phyloP scores from a whole-genome alignment of 1,140 invertebrate species.

The Meloidogyne hapla region DNA sequence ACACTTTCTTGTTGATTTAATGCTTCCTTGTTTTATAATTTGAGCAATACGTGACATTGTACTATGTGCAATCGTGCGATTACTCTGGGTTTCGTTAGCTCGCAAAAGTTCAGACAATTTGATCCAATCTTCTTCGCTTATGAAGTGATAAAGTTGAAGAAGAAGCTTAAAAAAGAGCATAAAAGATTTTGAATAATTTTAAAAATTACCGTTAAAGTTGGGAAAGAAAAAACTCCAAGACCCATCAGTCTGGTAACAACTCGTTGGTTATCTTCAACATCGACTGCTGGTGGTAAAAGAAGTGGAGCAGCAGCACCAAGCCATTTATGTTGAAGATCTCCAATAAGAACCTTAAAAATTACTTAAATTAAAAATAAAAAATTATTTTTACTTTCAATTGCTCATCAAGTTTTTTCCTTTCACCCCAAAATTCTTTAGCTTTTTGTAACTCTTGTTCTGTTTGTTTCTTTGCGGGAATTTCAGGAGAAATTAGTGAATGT shows the following conservation, averaged over 20 bases:
- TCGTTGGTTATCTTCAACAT: neutral
- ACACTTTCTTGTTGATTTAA: conserved; percentile 22
- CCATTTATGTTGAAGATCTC: conserved; percentile 9
- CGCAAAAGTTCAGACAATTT: neutral
- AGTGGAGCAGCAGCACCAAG: neutral
- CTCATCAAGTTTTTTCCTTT: conserved; percentile 16
- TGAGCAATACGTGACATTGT: neutral
- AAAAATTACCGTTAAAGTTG: neutral
- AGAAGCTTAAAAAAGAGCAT: neutral
- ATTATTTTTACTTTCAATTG: conserved; percentile 17
- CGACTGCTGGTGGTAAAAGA: conserved; percentile 17
- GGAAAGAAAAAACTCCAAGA: neutral
- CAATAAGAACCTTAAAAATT: conserved; percentile 6
- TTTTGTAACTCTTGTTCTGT: neutral
- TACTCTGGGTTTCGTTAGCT: neutral
- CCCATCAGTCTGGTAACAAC: neutral
- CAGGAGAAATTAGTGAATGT: neutral
- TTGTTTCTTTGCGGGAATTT: neutral
- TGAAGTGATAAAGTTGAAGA: neutral
- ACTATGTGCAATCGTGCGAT: neutral
- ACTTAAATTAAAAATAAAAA: neutral
- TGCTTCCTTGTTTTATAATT: neutral
- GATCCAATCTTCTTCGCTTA: neutral
- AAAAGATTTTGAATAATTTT: neutral
- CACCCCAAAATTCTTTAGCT: conserved; percentile 24